Base-by-base conservation (phyloP, 2,113 vertebrate species). In the Chionis minor region DNA sequence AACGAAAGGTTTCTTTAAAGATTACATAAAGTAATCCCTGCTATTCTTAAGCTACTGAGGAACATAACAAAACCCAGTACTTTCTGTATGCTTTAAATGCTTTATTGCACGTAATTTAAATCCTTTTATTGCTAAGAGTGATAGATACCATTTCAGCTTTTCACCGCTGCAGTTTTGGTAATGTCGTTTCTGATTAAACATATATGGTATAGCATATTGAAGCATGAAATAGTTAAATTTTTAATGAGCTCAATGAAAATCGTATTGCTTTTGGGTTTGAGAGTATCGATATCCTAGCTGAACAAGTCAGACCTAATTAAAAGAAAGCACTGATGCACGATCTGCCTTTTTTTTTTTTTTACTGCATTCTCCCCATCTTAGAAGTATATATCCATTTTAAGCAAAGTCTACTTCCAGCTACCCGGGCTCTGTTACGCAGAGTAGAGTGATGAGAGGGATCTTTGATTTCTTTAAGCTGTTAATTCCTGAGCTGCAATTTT, bases 181-280 rank as follows among this genome's bases (percentile, higher is more conserved):
- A 91, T 84, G 70, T 56, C 71, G 42, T 49, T 96, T 51, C 77
- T 94, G 89, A 87, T 86, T 96, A 87, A 96, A 92, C 63, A 87
- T 91, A 2, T 9, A 62, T 32, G 47, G 52, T 81, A 5, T 65
- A 72, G 14, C 42, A 71, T 83, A 93, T 58, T 69, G 79, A 95
- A 52, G 52, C 72, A 83, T 33, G 73, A 95, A 95, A 94, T 13
- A 92, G 92, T 96, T 96, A 96, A 95, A 52, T 91, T 87, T 94
- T 96, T 95, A 66, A 94, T 96, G 56, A 82, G 55, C 69, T 88
- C n/a, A 23, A 40, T 92, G 85, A 96, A 96, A 96, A 94, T 55
- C 62, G 80, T 92, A 3, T 80, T 84, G 88, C 92, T 96, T 94
- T 95, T 92, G 86, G 88, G 66, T 92, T 96, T 56, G 63, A 56